Conservation (phyloP, 2,797 vertebrate species). For the Steatocranus sp. region DNA sequence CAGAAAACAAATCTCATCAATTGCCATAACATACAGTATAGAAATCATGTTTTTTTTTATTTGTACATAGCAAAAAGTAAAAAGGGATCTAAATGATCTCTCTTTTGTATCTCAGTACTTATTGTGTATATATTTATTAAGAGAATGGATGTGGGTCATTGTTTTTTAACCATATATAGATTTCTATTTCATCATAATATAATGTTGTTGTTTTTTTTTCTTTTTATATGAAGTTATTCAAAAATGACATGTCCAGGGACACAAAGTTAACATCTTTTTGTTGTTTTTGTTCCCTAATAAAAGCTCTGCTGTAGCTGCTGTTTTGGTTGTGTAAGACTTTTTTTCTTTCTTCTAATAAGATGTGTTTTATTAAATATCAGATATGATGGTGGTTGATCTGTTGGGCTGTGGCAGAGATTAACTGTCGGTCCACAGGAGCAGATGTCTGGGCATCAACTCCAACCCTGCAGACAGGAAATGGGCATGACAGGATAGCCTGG, state of each 20-base stretch:
- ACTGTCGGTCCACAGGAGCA: slow-evolving; percentile 45
- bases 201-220: slow-evolving; percentile 47
- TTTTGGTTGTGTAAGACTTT: background rate
- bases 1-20: slow-evolving; percentile 7
- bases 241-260: slow-evolving; percentile 56
- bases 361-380: background rate
- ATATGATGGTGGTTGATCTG: background rate
- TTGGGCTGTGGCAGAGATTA: background rate
- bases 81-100: slow-evolving; percentile 24
- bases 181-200: slow-evolving; percentile 66
- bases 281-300: slow-evolving; percentile 56
- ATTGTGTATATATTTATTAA: slow-evolving; percentile 82
- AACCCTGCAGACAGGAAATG: slow-evolving; percentile 57
- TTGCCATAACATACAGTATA: slow-evolving; percentile 26
- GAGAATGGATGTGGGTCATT: slow-evolving; percentile 72
- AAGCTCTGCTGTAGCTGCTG: slow-evolving; percentile 34
- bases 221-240: slow-evolving; percentile 71
- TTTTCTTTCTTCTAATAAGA: background rate
- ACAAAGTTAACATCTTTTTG: slow-evolving; percentile 36
- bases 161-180: slow-evolving; percentile 59
- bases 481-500: slow-evolving; percentile 26
- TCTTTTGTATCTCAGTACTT: slow-evolving; percentile 75
- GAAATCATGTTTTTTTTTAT: slow-evolving; percentile 7
- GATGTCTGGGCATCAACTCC: slow-evolving; percentile 53
- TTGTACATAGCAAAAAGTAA: slow-evolving; percentile 48